Evolutionary conservation across 2,113 vertebrate species (phyloP), one percentile per base, ranked within the genome.

Genomic region (Sceloporus undulatus): DNA sequence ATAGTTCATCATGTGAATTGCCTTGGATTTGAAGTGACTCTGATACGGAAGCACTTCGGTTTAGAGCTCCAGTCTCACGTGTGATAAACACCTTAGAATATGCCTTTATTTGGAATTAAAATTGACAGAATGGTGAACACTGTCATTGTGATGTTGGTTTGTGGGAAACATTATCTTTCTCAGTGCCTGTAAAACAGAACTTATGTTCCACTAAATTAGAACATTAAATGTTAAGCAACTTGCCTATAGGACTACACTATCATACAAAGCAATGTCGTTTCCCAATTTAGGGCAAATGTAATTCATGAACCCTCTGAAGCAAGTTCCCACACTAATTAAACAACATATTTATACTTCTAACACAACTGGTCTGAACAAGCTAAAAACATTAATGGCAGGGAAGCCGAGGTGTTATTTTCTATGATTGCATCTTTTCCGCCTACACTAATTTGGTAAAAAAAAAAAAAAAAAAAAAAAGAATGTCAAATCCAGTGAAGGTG

Each of bases 171-270:
- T 38, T 34, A 4, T 78, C 78, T 25, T 6, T 91, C 18, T 79
- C 88, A 78, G 10, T 62, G 90, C 87, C 76, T 40, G 48, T 90
- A 18, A 10, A 89, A 70, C 38, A 71, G 75, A 48, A 85, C 1
- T 88, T 2, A 13, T 84, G 3, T 56, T 29, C 68, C 18, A 89
- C 71, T 0, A 88, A 85, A 74, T 68, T 0, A 14, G 1, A 0
- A 54, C 78, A 48, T 73, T 5, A 54, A 59, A 21, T 38, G 5
- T 83, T 91, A 70, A 0, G 2, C 40, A 70, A 0, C 52, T 75
- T 90, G 27, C 9, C 42, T 82, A 0, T 87, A 73, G 82, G 48
- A 84, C 11, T 54, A 3, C 27, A 13, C 40, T 62, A 52, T 82
- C 59, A 48, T 48, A 54, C 42, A 90, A 16, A 78, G 2, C 25